phyloP scores from a whole-genome alignment of 2,888 invertebrate species.

The Horisme vitalbata region DNA sequence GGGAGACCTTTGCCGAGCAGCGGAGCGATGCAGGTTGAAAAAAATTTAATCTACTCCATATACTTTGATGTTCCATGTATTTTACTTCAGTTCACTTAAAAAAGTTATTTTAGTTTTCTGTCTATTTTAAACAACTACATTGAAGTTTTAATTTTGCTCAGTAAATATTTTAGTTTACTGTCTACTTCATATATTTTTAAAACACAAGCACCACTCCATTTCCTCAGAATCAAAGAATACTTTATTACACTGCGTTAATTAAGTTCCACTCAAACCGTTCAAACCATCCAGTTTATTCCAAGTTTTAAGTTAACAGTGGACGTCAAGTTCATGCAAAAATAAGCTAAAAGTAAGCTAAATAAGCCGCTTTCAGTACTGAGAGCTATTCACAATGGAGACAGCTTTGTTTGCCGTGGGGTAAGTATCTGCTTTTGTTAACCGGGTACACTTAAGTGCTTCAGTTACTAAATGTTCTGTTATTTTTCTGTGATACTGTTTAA shows the following conservation, averaged over 20 bases:
- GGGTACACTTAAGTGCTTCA: slow-evolving; percentile 13
- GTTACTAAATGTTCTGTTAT: slow-evolving; percentile 12
- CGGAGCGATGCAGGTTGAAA: too few relatives aligned
- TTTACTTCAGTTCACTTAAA: too few relatives aligned
- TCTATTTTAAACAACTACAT: not conserved
- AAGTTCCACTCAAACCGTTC: slow-evolving; percentile 19
- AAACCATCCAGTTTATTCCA: slow-evolving; percentile 26
- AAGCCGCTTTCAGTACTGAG: slow-evolving; percentile 50
- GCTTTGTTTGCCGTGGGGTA: slow-evolving; percentile 56
- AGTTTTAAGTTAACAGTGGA: slow-evolving; percentile 33
- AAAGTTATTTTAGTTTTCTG: too few relatives aligned
- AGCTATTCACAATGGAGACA: slow-evolving; percentile 57
- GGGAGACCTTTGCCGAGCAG: too few relatives aligned
- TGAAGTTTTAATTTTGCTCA: not conserved
- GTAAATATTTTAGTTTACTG: not conserved
- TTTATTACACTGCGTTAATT: slow-evolving; percentile 24
- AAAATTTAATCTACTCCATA: too few relatives aligned
- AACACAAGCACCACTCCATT: slow-evolving; percentile 8
- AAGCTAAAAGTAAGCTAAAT: slow-evolving; percentile 48
- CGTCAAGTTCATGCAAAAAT: slow-evolving; percentile 43
- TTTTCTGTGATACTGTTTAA: too few relatives aligned
- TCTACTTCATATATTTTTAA: slow-evolving; percentile 8
- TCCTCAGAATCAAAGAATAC: slow-evolving; percentile 16
- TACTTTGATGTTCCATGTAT: too few relatives aligned
- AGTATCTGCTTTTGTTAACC: slow-evolving; percentile 27